Percentiles rank a stretch among this genome's conserved stretches.
Evolutionary conservation across 2,888 invertebrate genomes (phyloP).

Genomic region (Linnaemya tessellans): DNA sequence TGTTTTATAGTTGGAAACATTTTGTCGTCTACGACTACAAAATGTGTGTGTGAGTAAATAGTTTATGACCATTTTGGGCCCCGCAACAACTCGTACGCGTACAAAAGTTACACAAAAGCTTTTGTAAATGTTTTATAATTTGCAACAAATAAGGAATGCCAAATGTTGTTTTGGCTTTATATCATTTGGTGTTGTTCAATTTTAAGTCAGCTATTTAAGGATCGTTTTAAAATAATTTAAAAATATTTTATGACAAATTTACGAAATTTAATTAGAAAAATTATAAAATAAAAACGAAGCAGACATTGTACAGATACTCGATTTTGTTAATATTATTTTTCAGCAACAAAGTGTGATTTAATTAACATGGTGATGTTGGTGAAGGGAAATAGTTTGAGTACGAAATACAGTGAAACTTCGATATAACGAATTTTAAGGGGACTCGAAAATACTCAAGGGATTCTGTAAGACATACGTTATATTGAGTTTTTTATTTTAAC

Average conservation of each 20-base stretch:
- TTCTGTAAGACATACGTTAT: too few relatives aligned
- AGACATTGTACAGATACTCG: constrained; percentile 4
- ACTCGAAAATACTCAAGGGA: too few relatives aligned
- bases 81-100: constrained; percentile 32
- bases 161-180: constrained; percentile 51
- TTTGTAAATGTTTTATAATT: constrained; percentile 68
- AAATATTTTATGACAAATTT: constrained; percentile 69
- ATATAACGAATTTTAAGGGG: too few relatives aligned
- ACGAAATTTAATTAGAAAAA: constrained; percentile 66
- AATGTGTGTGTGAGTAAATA: constrained; percentile 66
- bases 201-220: constrained; percentile 57
- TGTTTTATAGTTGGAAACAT: constrained; percentile 64
- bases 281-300: constrained; percentile 3
- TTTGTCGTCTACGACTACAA: constrained; percentile 42
- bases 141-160: constrained; percentile 70
- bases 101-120: constrained; percentile 41
- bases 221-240: constrained; percentile 55
- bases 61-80: constrained; percentile 65
- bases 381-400: neutral
- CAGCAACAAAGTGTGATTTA: neutral
- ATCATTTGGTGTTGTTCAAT: constrained; percentile 37
- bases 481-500: too few relatives aligned
- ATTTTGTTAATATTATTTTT: neutral
- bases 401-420: too few relatives aligned
- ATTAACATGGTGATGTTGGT: neutral